These are phyloP conservation scores for Drosophila fungiperda DNA, from an alignment of 2,888 invertebrate species.

Conservation along the genomic window DNA sequence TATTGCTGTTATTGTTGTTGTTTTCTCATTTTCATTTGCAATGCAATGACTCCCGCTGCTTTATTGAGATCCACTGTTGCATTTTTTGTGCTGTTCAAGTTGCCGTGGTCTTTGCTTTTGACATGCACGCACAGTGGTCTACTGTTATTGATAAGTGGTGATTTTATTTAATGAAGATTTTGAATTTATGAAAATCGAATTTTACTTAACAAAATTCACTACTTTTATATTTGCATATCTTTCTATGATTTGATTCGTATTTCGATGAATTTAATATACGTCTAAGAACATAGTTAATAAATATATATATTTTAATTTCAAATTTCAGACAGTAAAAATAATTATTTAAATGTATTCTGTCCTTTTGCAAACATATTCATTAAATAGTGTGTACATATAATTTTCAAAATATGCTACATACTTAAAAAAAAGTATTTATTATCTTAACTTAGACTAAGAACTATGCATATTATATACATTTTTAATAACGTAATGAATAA, in stretches of 20 bases:
- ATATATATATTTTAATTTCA: background rate
- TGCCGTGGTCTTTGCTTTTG: constrained; percentile 20
- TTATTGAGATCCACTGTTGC: constrained; percentile 15
- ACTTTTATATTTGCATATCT: background rate
- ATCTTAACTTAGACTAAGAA: background rate
- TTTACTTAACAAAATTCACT: background rate
- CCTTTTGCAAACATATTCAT: background rate
- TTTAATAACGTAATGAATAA: background rate
- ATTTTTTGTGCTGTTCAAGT: constrained; percentile 12
- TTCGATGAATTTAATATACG: background rate
- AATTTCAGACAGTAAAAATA: background rate
- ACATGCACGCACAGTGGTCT: constrained; percentile 35
- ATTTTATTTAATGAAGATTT: background rate
- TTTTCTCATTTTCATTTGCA: constrained; percentile 29
- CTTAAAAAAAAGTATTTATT: background rate
- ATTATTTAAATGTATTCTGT: background rate
- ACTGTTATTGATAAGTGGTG: background rate
- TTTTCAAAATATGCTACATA: background rate
- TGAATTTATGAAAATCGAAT: background rate
- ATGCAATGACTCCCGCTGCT: constrained; percentile 23
- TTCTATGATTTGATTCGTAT: background rate
- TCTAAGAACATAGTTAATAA: background rate
- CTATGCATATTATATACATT: background rate
- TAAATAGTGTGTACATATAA: background rate
- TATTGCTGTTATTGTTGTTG: constrained; percentile 14